Evolutionary conservation across 1,140 invertebrate genomes (phyloP), one percentile per base, ranked within the genome.

Genomic region (Calephelis nemesis): DNA sequence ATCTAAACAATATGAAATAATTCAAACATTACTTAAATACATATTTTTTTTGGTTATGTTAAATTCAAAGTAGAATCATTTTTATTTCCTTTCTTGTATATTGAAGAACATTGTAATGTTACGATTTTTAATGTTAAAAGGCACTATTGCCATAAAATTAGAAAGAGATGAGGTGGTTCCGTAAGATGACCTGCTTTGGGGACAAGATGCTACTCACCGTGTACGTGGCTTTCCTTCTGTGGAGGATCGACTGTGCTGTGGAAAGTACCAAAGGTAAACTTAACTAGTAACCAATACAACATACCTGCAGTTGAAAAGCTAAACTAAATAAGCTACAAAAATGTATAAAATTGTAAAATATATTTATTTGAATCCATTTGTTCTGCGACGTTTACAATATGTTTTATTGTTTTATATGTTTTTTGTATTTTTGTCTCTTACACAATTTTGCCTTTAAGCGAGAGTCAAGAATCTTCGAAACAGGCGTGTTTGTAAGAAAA

Each of bases 211-310:
- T 88, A 49, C 78, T 85, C 45, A 84, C 79, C 50, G 66, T 88
- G 39, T 90, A 85, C 75, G 71, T 76, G 40, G 81, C 80, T 47
- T 54, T 90, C 64, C 79, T 89, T 72, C 82, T 89, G 39, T 87
- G 84, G 84, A 84, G 83, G 73, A 82, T 89, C 63, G 85, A 89
- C 76, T 82, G 78, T 67, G 78, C 83, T 65, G 87, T 89, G 58
- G 87, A 87, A 69, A 87, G 84, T 71, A 88, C 85, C 54, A 89
- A 88, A 88, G 87, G 87, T 89, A 86, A 83, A 39, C n/a, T 54
- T 15, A 49, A 49, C 19, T 19, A 0, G 19, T 19, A 19, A 19
- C 19, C 19, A 19, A 19, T 19, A 19, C n/a, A 19, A 0, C 15
- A 1, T 30, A 30, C 3, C 30, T 30, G 30, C 30, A 2, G 3